A percentile compares a stretch with the other conserved stretches of the same genome.
Conservation (phyloP, 2,113 vertebrate species). For the Azemiops feae region DNA sequence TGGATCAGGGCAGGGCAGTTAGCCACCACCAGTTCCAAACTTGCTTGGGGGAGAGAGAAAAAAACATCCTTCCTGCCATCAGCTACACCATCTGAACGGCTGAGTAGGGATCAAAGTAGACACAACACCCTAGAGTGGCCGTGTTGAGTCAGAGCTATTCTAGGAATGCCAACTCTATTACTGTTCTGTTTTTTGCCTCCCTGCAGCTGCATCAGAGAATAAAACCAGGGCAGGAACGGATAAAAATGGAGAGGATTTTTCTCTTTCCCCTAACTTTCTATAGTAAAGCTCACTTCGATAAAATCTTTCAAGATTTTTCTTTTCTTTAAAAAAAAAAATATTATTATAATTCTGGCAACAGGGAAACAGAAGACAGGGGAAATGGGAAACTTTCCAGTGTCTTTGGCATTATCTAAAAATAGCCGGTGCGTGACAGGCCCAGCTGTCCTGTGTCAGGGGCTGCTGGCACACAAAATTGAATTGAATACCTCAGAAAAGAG, state of each 20-base stretch:
- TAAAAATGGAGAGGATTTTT: neutral
- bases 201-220: neutral
- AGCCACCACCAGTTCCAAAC: too few species aligned
- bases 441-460: neutral
- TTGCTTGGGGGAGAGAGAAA: too few species aligned
- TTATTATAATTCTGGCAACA: neutral
- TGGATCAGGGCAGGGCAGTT: too few species aligned
- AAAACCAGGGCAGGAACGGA: neutral
- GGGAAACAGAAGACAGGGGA: neutral
- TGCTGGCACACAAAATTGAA: neutral
- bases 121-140: neutral
- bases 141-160: neutral
- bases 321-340: neutral
- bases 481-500: neutral
- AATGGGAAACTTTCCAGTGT: neutral
- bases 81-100: neutral
- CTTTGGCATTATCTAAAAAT: neutral
- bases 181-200: neutral
- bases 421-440: neutral
- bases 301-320: neutral
- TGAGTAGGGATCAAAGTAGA: neutral
- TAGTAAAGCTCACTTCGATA: neutral
- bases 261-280: neutral
- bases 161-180: neutral
- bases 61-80: too few species aligned